Evolutionary conservation across 2,113 vertebrate genomes (phyloP), one percentile per base, ranked within the genome.

Genomic region (Seriola rivoliana): DNA sequence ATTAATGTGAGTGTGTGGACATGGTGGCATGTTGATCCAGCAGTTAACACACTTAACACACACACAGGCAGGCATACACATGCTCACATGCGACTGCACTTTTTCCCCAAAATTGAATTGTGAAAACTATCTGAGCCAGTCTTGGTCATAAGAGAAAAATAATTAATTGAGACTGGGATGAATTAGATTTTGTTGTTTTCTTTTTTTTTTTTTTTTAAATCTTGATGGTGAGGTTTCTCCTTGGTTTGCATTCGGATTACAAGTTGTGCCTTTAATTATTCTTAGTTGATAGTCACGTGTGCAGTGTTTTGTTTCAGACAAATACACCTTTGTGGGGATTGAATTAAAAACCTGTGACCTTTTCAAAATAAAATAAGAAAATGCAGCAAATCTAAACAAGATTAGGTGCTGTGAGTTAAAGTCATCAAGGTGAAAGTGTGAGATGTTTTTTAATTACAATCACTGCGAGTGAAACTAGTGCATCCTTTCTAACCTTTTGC

Each of bases 1-100:
- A 69, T 65, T 69, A 73, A 80, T 77, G 55, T 29, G 17, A 5
- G 12, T 50, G 9, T 50, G 66, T 63, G 7, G 68, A 74, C 63
- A 55, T 21, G 68, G 44, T 80, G 72, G 75, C 50, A 59, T 84
- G 77, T 81, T 78, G 67, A 54, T 62, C 48, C 71, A 85, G 80
- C 48, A 46, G 13, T 25, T 78, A 4, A 75, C 36, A 72, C 57
- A 2, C 40, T n/a, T 17, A 23, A 69, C 50, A 66, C 63, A 50
- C 50, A 62, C 54, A 52, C 58, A 78, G 3, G 6, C 63, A 58
- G 1, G 4, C 71, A 58, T 32, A 55, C 8, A 44, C 32, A 62
- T 13, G 2, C 25, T 4, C 59, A 50, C 5, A 21, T 12, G 4
- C 29, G 2, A 29, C 29, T 2, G n/a, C 25, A 64, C 23, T 4